Conservation (phyloP, 2,888 invertebrate genomes). For the Aplocera efformata region DNA sequence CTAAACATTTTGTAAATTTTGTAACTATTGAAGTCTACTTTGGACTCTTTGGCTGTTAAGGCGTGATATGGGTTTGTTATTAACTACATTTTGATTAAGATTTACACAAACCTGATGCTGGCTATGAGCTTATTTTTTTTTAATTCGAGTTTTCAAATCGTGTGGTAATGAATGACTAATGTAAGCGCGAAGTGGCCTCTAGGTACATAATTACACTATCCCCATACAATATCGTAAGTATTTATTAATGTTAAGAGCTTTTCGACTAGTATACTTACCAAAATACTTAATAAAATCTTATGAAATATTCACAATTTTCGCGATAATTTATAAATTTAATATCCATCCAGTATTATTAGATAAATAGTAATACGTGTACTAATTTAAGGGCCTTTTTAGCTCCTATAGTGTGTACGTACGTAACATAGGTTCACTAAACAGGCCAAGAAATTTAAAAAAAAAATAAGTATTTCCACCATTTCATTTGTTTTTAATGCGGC, state of each 20-base stretch:
- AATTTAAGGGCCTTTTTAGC: constrained; percentile 56
- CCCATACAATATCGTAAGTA: constrained; percentile 46
- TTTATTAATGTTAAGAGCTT: constrained; percentile 71
- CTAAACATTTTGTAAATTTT: constrained; percentile 20
- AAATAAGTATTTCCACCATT: constrained; percentile 15
- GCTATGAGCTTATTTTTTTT: constrained; percentile 58
- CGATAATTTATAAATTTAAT: constrained; percentile 73
- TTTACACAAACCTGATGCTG: constrained; percentile 37
- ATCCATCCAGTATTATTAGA: constrained; percentile 80
- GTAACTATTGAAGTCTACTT: constrained; percentile 17
- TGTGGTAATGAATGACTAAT: constrained; percentile 52
- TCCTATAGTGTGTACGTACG: constrained; percentile 57
- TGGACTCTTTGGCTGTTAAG: constrained; percentile 27
- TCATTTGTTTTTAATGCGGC: constrained; percentile 25
- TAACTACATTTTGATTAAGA: constrained; percentile 15
- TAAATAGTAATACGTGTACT: constrained; percentile 58
- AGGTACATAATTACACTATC: constrained; percentile 59
- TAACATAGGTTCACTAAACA: constrained; percentile 57
- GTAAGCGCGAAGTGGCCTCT: constrained; percentile 50
- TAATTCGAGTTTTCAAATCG: constrained; percentile 44
- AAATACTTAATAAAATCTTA: constrained; percentile 71
- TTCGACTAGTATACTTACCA: constrained; percentile 75
- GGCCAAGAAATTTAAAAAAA: constrained; percentile 48
- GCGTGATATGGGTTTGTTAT: constrained; percentile 14
- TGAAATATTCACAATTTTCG: constrained; percentile 73